phyloP scores from a whole-genome alignment of 2,888 invertebrate genomes.

The Eudemis profundana region DNA sequence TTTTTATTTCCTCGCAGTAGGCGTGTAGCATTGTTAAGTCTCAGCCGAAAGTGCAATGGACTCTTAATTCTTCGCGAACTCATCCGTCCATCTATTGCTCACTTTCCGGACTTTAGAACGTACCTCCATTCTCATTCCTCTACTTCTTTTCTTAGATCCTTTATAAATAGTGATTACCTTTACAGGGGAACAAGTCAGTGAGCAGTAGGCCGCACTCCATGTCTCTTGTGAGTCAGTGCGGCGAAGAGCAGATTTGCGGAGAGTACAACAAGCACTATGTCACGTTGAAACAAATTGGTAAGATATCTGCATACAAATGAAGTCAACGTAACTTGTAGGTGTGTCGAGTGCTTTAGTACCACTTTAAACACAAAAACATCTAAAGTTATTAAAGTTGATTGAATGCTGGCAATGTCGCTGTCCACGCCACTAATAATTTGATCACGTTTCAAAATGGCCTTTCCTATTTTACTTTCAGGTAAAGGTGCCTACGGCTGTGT shows the following conservation, averaged over 20 bases:
- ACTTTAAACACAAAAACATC: too few species aligned
- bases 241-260: slow-evolving; percentile 83
- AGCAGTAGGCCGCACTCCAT: slow-evolving; percentile 84
- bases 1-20: too few species aligned
- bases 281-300: slow-evolving; percentile 88
- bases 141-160: neutral
- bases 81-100: too few species aligned
- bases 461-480: slow-evolving; percentile 55
- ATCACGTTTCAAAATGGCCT: too few species aligned
- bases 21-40: too few species aligned
- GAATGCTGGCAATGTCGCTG: neutral
- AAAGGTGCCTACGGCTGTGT: slow-evolving; percentile 91
- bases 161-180: neutral
- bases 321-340: too few species aligned
- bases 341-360: too few species aligned
- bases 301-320: slow-evolving; percentile 43
- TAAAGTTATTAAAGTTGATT: neutral
- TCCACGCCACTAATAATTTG: too few species aligned
- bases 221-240: slow-evolving; percentile 83
- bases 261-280: slow-evolving; percentile 85
- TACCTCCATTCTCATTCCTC: too few species aligned
- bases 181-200: slow-evolving; percentile 76
- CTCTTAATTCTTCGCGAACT: too few species aligned
- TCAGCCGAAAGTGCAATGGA: too few species aligned
- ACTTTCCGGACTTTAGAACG: too few species aligned